Conservation (phyloP, 2,797 vertebrate species). For the Phaenicophaeus curvirostris region DNA sequence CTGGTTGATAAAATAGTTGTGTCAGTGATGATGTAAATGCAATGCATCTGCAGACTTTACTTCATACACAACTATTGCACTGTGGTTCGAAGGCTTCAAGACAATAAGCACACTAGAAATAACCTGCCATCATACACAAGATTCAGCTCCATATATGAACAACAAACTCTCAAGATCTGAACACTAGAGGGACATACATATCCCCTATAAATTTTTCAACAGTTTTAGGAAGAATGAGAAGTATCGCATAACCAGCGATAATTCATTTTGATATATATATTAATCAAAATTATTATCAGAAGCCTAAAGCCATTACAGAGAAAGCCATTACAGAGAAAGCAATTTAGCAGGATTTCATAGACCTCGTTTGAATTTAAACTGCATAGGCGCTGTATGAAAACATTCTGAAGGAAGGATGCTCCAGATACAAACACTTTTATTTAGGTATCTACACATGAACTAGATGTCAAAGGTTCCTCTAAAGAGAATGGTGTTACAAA, state of each 20-base stretch:
- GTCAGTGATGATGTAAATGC: neutral
- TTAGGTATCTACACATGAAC: neutral
- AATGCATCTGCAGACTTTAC: neutral
- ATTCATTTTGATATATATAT: neutral
- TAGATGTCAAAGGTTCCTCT: neutral
- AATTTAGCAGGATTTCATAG: neutral
- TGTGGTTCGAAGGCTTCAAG: neutral
- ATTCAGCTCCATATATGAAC: neutral
- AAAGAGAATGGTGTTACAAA: neutral
- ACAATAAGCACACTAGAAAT: neutral
- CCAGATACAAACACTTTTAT: neutral
- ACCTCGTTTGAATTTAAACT: neutral
- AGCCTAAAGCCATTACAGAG: neutral
- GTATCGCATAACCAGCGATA: neutral
- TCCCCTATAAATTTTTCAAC: neutral
- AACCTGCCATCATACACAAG: neutral
- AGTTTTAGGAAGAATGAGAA: neutral
- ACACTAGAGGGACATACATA: neutral
- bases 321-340: neutral
- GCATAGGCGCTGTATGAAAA: neutral
- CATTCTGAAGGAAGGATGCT: neutral
- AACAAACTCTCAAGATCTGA: neutral
- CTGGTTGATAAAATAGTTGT: neutral
- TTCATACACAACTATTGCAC: neutral
- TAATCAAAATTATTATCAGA: neutral